Percentiles rank a stretch among this genome's conserved stretches.
Conservation (phyloP, 2,888 invertebrate genomes). For the Rhagonycha fulva region DNA sequence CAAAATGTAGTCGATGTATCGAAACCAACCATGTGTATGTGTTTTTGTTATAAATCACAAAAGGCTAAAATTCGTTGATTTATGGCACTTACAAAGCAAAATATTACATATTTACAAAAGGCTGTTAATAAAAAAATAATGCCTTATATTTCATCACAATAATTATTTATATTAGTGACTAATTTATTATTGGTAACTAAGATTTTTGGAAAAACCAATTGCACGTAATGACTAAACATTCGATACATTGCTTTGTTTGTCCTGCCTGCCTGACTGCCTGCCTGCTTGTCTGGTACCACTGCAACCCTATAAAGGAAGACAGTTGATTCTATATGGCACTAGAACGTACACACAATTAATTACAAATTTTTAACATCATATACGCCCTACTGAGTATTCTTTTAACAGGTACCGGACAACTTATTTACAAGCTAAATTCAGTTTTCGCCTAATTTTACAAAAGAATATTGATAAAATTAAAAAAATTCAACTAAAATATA, state of each 20-base stretch:
- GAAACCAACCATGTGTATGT: conserved; percentile 40
- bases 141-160: conserved; percentile 41
- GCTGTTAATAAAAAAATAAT: conserved; percentile 32
- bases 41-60: conserved; percentile 32
- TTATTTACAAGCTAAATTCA: conserved; percentile 41
- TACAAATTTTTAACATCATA: conserved; percentile 32
- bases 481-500: conserved; percentile 30
- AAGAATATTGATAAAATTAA: conserved; percentile 30
- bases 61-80: conserved; percentile 44
- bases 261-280: conserved; percentile 43
- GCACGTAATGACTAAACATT: conserved; percentile 46
- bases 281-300: conserved; percentile 49
- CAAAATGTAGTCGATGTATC: conserved; percentile 43
- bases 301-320: conserved; percentile 53
- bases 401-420: conserved; percentile 54
- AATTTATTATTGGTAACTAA: conserved; percentile 42
- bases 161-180: conserved; percentile 40
- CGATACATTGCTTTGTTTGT: conserved; percentile 49
- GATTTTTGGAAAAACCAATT: conserved; percentile 39
- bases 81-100: conserved; percentile 48
- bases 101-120: conserved; percentile 33
- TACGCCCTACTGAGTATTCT: conserved; percentile 50
- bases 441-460: conserved; percentile 25
- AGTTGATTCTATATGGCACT: conserved; percentile 54
- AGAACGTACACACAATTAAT: conserved; percentile 26